Evolutionary conservation across 2,113 vertebrate genomes (phyloP).

Genomic region (Tyrannus savana): DNA sequence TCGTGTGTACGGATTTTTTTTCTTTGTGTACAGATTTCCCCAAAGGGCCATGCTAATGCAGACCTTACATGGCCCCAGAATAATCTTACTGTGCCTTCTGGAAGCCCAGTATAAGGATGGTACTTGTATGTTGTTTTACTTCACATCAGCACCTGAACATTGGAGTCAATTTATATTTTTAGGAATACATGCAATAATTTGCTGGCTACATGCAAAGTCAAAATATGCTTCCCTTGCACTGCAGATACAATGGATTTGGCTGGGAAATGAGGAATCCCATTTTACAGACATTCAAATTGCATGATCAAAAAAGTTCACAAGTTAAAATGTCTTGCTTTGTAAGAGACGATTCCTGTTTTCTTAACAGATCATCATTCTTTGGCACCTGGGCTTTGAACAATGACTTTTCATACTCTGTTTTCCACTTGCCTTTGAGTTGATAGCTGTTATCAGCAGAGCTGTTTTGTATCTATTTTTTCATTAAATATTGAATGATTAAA

Average conservation of each 20-base stretch:
- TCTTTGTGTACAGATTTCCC: not conserved
- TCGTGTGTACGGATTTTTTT: not conserved
- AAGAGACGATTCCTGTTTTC: not conserved
- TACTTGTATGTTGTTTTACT: not conserved
- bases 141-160: not conserved
- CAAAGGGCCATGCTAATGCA: fast-evolving
- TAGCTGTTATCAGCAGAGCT: not conserved
- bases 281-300: not conserved
- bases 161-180: not conserved
- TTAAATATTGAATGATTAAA: not conserved
- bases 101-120: not conserved
- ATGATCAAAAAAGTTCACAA: not conserved
- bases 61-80: not conserved
- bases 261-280: not conserved
- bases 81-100: not conserved
- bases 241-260: not conserved
- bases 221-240: not conserved
- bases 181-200: not conserved
- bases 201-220: not conserved
- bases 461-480: not conserved
- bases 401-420: not conserved
- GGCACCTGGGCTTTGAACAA: not conserved
- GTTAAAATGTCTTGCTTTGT: not conserved
- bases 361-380: not conserved
- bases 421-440: not conserved